Conservation (phyloP, 2,888 invertebrate genomes). For the Drosophila eohydei region DNA sequence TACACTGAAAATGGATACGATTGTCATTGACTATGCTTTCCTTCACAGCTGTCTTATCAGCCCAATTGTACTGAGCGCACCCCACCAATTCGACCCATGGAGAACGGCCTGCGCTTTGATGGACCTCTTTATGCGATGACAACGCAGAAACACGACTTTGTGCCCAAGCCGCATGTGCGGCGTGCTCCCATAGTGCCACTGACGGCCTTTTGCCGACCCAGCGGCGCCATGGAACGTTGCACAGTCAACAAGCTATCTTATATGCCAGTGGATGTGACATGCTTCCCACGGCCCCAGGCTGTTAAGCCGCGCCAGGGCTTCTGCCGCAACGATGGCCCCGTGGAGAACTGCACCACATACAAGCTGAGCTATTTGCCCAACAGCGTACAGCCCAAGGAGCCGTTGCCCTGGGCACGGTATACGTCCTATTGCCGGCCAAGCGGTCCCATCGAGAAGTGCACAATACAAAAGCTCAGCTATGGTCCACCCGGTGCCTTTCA, state of each 20-base stretch:
- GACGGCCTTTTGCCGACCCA: constrained; percentile 75
- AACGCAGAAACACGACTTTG: constrained; percentile 90
- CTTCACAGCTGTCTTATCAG: constrained; percentile 86
- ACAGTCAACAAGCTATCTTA: constrained; percentile 84
- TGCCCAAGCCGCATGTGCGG: constrained; percentile 87
- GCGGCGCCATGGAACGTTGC: constrained; percentile 79
- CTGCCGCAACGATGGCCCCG: constrained; percentile 69
- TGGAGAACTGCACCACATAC: constrained; percentile 86
- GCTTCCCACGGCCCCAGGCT: constrained; percentile 66
- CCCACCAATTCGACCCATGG: constrained; percentile 87
- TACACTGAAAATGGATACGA: background rate
- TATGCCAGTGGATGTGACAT: constrained; percentile 82
- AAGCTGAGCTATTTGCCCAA: constrained; percentile 86
- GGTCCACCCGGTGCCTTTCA: constrained; percentile 86
- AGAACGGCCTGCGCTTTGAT: constrained; percentile 87
- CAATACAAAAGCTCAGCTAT: constrained; percentile 88
- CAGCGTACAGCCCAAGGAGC: constrained; percentile 82
- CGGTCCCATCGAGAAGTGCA: constrained; percentile 85
- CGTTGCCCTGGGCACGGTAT: constrained; percentile 80
- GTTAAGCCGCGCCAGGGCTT: constrained; percentile 81
- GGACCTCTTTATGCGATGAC: constrained; percentile 90
- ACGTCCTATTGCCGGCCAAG: constrained; percentile 77
- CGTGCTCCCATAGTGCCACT: constrained; percentile 75
- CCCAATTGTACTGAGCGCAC: constrained; percentile 87
- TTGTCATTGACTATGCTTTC: background rate